Conservation (phyloP, 2,113 vertebrate species). For the Mus spicilegus region DNA sequence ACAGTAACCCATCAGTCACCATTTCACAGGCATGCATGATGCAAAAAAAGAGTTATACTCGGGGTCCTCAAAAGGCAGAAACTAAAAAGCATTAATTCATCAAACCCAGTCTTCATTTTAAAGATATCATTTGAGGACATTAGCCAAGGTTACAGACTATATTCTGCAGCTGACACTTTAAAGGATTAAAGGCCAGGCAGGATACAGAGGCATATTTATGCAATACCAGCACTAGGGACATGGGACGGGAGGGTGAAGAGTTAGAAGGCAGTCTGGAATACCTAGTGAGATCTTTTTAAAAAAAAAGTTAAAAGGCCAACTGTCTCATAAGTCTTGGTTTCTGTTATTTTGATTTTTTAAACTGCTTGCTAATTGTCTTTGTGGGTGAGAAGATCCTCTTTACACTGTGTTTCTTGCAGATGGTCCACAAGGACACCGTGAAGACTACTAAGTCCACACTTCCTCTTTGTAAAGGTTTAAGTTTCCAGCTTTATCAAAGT, state of each 20-base stretch:
- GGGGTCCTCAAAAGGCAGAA: background rate
- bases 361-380: background rate
- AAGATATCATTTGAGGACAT: background rate
- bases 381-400: background rate
- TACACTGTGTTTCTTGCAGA: background rate
- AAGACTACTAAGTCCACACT: background rate
- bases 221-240: background rate
- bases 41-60: slow-evolving; percentile 17
- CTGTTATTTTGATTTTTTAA: background rate
- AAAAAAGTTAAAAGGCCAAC: background rate
- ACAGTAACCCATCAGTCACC: background rate
- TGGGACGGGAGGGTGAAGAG: too few species aligned
- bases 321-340: background rate
- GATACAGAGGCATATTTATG: background rate
- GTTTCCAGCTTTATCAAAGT: slow-evolving; percentile 48
- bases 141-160: background rate
- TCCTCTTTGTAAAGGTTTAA: slow-evolving; percentile 4
- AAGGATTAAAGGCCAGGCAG: background rate
- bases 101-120: slow-evolving; percentile 16
- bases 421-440: background rate
- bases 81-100: slow-evolving; percentile 2
- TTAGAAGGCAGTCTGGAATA: background rate
- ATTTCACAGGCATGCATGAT: slow-evolving; percentile 17
- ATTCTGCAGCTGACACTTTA: slow-evolving; percentile 14
- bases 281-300: background rate